Base-by-base conservation (phyloP, 2,888 invertebrate genomes). In the Drosophila formosana region DNA sequence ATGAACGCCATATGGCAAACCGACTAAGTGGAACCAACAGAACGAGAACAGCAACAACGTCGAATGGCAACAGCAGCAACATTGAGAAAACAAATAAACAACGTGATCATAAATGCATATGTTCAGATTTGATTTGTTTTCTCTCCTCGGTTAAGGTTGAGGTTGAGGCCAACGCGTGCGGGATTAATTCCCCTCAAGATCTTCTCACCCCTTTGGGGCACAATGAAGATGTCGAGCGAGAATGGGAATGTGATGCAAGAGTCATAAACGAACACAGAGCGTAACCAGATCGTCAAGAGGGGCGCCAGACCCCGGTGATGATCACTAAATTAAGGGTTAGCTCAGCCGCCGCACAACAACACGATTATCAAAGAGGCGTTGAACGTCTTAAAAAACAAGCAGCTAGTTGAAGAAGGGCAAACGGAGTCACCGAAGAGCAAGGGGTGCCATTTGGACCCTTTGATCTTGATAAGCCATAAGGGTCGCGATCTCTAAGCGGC, bases 241-340 rank as follows among this genome's bases (percentile, higher is more conserved):
- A 4, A 7, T 25, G 49, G 34, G 49, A 37, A 55, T 62, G 43
- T 68, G 70, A 62, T 39, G 60, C 64, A 63, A 70, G 73, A 60
- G 57, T 70, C 57, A 55, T 66, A 67, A 53, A 70, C 39, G 18
- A 37, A 63, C 65, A 64, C 53, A 32, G 23, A 55, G 62, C 68
- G 67, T 72, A 63, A 66, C 46, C 60, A 43, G 55, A 74, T 47
- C 56, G 50, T 30, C 56, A 63, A 46, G 58, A 52, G 63, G 60
- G 72, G 66, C 73, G 82, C 72, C 61, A 67, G 47, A 13, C 18
- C 28, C 23, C 47, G 56, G 51, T 41, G 72, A 49, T 75, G 82
- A 86, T 83, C 81, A 65, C 78, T 86, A 86, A 82, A 82, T 82
- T 82, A 86, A 81, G 82, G 87, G 87, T 86, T 78, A 78, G 57